These are phyloP conservation scores for Clarias magur DNA, from an alignment of 2,113 vertebrate genomes.

Conservation along the genomic window DNA sequence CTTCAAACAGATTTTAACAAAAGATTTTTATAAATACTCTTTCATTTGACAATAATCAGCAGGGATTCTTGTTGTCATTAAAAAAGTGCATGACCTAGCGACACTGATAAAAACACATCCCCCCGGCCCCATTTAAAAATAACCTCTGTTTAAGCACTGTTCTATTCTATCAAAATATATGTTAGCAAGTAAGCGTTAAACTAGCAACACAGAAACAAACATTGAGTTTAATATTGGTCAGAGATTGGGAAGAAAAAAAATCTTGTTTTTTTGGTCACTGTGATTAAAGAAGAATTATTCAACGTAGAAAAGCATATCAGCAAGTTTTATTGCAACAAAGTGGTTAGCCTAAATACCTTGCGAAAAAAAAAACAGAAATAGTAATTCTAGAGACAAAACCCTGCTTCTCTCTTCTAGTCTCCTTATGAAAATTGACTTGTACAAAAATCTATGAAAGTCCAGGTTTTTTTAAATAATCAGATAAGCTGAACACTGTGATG, in stretches of 20 bases:
- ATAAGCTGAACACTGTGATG: slow-evolving; percentile 4
- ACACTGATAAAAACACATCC: slow-evolving; percentile 66
- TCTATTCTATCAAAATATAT: slow-evolving; percentile 63
- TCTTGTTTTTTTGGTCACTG: slow-evolving; percentile 25
- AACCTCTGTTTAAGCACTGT: slow-evolving; percentile 56
- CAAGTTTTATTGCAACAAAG: background rate
- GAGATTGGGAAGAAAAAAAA: slow-evolving; percentile 15
- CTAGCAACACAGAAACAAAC: slow-evolving; percentile 54
- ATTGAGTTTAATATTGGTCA: slow-evolving; percentile 54
- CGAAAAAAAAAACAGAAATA: background rate
- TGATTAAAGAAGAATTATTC: slow-evolving; percentile 13
- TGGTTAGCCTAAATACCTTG: background rate
- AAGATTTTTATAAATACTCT: slow-evolving; percentile 78
- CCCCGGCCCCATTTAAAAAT: slow-evolving; percentile 67
- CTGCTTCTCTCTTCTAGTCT: background rate
- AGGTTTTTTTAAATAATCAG: background rate
- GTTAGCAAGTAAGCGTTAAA: slow-evolving; percentile 65
- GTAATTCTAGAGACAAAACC: background rate
- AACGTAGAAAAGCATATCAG: background rate
- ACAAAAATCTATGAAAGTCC: background rate
- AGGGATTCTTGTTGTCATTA: slow-evolving; percentile 63
- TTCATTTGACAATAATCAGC: slow-evolving; percentile 74
- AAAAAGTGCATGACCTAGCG: slow-evolving; percentile 69
- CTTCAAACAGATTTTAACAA: slow-evolving; percentile 62
- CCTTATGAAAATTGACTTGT: background rate